Evolutionary conservation across 1,140 invertebrate genomes (phyloP), one percentile per base, ranked within the genome.

Genomic region (Drosophila ficusphila): DNA sequence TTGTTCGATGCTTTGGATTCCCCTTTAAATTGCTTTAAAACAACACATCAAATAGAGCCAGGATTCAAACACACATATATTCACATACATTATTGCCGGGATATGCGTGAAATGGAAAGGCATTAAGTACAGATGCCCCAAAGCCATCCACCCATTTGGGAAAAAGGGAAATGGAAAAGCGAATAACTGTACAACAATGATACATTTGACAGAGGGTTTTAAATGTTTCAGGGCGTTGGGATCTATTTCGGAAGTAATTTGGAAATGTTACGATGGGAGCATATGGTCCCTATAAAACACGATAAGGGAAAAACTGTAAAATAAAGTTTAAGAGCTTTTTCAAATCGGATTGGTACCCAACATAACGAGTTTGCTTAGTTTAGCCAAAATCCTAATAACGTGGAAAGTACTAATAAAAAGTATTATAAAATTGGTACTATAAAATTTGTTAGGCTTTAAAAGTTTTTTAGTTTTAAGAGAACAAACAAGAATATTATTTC

Each of bases 1-100:
- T 14, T 58, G 68, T 61, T 38, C 3, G 16, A 27, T 8, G 52
- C 38, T 34, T 53, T 8, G 25, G 56, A 85, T 85, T 85, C 62
- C 58, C 31, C 38, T 61, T 67, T 71, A 85, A 85, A 83, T 85
- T 61, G 79, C 75, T 79, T 75, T 79, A 79, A 83, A 85, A 65
- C 49, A 60, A 11, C 65, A 33, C 57, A 51, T 78, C 19, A 74
- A 69, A 77, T 78, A 31, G 44, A 41, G 52, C 34, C 53, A 42
- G 33, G n/a, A 72, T 31, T 47, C 41, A 53, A 16, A 31, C 6
- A 18, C 14, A 53, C 44, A 42, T 19, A 14, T 36, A n/a, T n/a
- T 27, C 34, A 56, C n/a, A 58, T 21, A 39, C 11, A 31, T 8
- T 53, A 44, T 44, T 67, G 74, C 70, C 47, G 76, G 49, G 70